These are phyloP conservation scores for Bettongia penicillata DNA, from an alignment of 2,113 vertebrate genomes.

Conservation along the genomic window DNA sequence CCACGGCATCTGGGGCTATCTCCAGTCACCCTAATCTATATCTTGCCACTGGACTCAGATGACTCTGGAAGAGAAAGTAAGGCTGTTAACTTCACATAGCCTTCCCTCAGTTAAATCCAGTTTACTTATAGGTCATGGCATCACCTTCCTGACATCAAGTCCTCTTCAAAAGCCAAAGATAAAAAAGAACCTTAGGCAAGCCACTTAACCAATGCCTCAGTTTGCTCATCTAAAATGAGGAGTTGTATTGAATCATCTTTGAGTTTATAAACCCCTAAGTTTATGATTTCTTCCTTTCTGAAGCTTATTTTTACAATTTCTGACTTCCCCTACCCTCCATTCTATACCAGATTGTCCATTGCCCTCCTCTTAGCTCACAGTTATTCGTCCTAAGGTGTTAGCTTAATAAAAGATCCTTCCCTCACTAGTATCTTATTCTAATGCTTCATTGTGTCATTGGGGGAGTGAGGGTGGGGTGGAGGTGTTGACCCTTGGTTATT, in stretches of 20 bases:
- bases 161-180: too few relatives aligned
- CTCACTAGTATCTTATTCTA: background rate
- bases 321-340: background rate
- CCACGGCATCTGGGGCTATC: too few relatives aligned
- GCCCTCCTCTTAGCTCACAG: background rate
- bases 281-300: background rate
- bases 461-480: background rate
- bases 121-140: too few relatives aligned
- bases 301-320: background rate
- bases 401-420: background rate
- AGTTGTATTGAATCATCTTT: background rate
- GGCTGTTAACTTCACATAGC: too few relatives aligned
- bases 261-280: background rate
- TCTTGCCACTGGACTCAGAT: too few relatives aligned
- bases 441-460: background rate
- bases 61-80: too few relatives aligned
- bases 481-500: background rate
- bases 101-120: too few relatives aligned
- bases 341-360: background rate
- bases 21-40: too few relatives aligned
- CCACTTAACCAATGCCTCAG: background rate
- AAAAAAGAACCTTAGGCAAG: background rate
- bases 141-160: too few relatives aligned
- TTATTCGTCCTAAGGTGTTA: background rate
- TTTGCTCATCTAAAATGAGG: background rate